Conservation (phyloP, 2,797 vertebrate genomes). For the Scomberomorus guttatus region DNA sequence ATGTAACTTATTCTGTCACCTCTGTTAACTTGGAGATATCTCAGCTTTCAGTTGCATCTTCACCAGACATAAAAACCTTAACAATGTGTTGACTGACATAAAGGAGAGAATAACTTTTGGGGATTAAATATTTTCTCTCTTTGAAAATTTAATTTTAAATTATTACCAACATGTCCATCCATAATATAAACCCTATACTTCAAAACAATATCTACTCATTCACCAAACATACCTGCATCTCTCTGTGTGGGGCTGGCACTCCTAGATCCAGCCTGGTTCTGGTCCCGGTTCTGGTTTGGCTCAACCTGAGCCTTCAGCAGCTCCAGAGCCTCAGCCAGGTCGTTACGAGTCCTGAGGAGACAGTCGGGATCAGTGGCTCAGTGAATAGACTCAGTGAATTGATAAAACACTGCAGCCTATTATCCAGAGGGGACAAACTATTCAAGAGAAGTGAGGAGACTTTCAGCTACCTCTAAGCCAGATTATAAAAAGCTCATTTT, state of each 20-base stretch:
- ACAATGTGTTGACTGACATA: too few species aligned
- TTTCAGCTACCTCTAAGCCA: too few species aligned
- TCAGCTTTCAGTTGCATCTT: neutral
- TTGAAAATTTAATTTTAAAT: too few species aligned
- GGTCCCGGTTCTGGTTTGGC: conserved; percentile 84
- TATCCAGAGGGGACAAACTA: neutral
- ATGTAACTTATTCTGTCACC: neutral
- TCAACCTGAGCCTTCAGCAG: conserved; percentile 95
- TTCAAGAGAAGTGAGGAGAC: too few species aligned
- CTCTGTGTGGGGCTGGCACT: conserved; percentile 82
- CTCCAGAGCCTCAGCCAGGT: conserved; percentile 94
- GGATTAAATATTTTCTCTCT: too few species aligned
- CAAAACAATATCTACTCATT: neutral
- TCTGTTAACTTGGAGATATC: neutral
- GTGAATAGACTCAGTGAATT: neutral
- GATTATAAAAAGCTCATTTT: too few species aligned
- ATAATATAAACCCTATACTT: neutral
- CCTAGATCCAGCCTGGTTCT: conserved; percentile 64
- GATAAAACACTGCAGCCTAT: too few species aligned
- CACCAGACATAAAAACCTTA: too few species aligned
- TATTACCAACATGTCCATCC: neutral
- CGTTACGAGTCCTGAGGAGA: conserved; percentile 90
- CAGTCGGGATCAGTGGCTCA: neutral
- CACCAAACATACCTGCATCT: conserved; percentile 45
- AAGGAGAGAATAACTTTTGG: too few species aligned